Base-by-base conservation (phyloP, 1,140 invertebrate species). In the Plectrocnemia conspersa region DNA sequence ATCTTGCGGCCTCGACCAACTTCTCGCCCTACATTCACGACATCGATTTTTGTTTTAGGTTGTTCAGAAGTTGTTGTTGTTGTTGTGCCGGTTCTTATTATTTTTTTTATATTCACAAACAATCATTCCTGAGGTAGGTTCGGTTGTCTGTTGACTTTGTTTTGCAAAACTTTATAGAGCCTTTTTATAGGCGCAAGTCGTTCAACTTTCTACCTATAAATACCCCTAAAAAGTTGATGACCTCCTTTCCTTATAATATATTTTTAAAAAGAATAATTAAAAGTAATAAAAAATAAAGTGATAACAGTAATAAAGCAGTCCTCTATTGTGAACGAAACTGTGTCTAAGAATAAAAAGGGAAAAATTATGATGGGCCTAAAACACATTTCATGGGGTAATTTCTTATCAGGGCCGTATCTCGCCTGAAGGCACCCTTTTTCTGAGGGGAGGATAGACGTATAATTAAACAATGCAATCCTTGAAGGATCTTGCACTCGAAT, bases 41-140 rank as follows among this genome's bases (percentile, higher is more conserved):
- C 46, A 55, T 59, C 58, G 58, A 59, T 59, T 59, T 59, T 59
- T 55, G 32, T 52, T 53, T 35, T 33, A 40, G 49, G 54, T 56
- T 56, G 35, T 56, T 56, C 54, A n/a, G n/a, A n/a, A n/a, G 18
- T 18, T 40, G 13, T 40, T 15, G n/a, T 47, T 47, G 29, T 32
- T 15, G 44, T 32, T 47, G 44, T 47, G 29, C 13, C 16, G 16
- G 16, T 59, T 54, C 44, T 49, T 38, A 54, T 44, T 54, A 53
- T 46, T 29, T 46, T 6, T 45, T 52, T 47, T 58, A 41, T 33
- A 58, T 54, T 58, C 56, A 41, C 55, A 52, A n/a, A 54, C 48
- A 59, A 50, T 59, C 47, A 59, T 47, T 54, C 21, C 4, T 18
- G 16, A 27, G 13, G 48, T 47, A 11, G 29, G 42, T 23, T 54